These are phyloP conservation scores for Falco naumanni DNA, from an alignment of 2,797 vertebrate genomes.

Conservation along the genomic window DNA sequence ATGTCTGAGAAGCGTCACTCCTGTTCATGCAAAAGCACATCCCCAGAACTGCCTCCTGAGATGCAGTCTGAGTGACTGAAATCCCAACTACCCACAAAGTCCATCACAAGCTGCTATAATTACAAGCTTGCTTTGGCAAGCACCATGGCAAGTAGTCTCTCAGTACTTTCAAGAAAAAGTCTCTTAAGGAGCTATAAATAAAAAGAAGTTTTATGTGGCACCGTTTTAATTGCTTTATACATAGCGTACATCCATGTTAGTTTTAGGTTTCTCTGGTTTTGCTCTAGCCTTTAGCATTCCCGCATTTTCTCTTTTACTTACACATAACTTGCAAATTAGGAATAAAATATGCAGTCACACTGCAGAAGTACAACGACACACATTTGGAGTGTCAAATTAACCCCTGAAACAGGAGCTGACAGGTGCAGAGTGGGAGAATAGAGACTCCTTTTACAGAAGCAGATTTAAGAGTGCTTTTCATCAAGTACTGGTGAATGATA, in stretches of 20 bases:
- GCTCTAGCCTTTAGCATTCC: background rate
- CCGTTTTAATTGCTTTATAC: background rate
- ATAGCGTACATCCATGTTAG: accelerated
- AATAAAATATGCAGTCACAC: background rate
- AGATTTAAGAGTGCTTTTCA: background rate
- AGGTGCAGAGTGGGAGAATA: constrained; percentile 40
- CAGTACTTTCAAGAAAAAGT: constrained; percentile 12
- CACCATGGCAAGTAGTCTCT: background rate
- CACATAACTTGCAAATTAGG: background rate
- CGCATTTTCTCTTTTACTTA: background rate
- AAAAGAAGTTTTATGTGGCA: constrained; percentile 4
- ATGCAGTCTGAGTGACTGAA: background rate
- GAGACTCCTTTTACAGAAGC: background rate
- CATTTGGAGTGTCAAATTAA: constrained; percentile 8
- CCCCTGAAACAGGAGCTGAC: constrained; percentile 28
- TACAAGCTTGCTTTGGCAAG: constrained; percentile 13
- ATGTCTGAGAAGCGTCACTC: background rate
- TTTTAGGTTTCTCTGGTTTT: background rate
- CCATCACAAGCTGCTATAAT: constrained; percentile 34
- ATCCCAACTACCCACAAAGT: background rate
- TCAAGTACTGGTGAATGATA: background rate
- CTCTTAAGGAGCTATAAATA: constrained; percentile 41
- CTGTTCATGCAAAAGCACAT: background rate
- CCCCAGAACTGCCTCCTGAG: background rate
- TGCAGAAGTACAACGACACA: background rate